Evolutionary conservation across 2,113 vertebrate genomes (phyloP), one percentile per base, ranked within the genome.

Genomic region (Thamnaconus septentrionalis): DNA sequence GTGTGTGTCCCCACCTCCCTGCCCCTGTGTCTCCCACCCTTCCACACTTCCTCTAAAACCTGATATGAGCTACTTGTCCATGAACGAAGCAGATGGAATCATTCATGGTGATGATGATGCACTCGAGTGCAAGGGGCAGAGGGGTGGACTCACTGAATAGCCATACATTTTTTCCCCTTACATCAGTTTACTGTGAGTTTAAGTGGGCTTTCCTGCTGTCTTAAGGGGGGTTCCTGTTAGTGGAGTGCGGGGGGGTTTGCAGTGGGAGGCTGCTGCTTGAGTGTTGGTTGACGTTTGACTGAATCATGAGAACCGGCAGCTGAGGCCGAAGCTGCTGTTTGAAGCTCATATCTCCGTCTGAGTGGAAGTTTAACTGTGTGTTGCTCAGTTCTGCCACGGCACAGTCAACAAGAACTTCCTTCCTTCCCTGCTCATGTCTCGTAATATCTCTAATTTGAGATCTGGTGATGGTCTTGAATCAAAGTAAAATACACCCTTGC

Each of bases 1-100:
- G 52, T 47, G 54, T 74, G 47, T n/a, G 49, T 66, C 39, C 18
- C 18, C 18, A 31, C 18, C 18, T 31, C 18, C 18, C 18, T 54
- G 62, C 39, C 43, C 56, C 43, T 51, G 53, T 68, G 66, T 62
- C 41, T 64, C 54, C 54, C 57, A 49, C 52, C 66, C 40, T 73
- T 62, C 49, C 47, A 31, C 18, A 31, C 55, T 71, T 60, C 50
- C 41, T 10, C 51, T 54, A 65, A 56, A 66, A 64, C 8, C 4
- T 59, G 59, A 73, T 71, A 48, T 31, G 73, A 73, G 39, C 61
- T 11, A 9, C 46, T 59, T 71, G 60, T 76, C 57, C 71, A 52
- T 56, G 31, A 3, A 75, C 61, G 55, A 64, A 75, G 41, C 70
- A 80, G 57, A 68, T 78, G 80, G 73, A 41, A 65, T 62, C 55